phyloP scores from a whole-genome alignment of 2,797 vertebrate species.

The Sebastes vulpes region DNA sequence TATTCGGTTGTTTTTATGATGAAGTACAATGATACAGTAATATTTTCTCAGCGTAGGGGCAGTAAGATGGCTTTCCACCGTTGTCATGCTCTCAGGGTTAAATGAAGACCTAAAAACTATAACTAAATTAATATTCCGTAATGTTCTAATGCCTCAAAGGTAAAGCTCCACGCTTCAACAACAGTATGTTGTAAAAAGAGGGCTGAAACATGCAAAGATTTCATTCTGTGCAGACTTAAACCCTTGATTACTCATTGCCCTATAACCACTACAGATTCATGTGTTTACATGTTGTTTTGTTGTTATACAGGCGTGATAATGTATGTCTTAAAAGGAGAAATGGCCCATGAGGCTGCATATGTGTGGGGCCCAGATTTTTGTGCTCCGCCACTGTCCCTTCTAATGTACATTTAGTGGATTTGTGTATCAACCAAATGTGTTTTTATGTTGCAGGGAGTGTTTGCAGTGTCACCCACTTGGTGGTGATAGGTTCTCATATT shows the following conservation, averaged over 20 bases:
- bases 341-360: background rate
- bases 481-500: background rate
- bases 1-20: background rate
- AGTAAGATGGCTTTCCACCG: background rate
- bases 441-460: background rate
- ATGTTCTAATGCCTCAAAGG: background rate
- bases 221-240: background rate
- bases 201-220: background rate
- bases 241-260: background rate
- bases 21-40: background rate
- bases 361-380: background rate
- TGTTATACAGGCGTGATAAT: background rate
- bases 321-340: background rate
- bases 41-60: background rate
- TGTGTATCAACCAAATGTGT: background rate
- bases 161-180: background rate
- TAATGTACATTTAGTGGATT: background rate
- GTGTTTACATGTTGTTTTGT: background rate
- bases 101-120: background rate
- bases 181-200: background rate
- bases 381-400: background rate
- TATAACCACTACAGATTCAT: background rate
- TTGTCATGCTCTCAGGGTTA: background rate
- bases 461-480: background rate
- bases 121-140: background rate